Conservation (phyloP, 1,140 invertebrate species). For the Leptinotarsa undecemlineata region DNA sequence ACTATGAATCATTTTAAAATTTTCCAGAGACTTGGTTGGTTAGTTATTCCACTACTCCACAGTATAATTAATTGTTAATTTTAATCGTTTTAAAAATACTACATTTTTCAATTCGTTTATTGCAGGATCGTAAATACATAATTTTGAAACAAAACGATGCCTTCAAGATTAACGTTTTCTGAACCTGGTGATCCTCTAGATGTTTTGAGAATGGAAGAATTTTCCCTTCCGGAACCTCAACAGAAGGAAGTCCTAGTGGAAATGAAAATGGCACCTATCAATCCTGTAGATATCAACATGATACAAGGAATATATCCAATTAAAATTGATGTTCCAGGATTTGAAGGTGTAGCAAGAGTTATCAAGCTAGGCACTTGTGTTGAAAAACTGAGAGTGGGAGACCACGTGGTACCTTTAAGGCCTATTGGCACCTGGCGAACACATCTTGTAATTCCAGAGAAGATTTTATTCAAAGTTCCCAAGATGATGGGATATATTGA, state of each 20-base stretch:
- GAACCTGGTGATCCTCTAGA: constrained; percentile 78
- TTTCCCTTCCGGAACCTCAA: constrained; percentile 53
- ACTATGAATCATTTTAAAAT: too few relatives aligned
- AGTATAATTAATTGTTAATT: too few relatives aligned
- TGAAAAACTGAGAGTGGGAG: constrained; percentile 68
- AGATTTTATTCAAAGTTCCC: constrained; percentile 71
- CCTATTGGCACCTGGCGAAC: constrained; percentile 87
- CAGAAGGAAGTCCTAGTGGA: constrained; percentile 75
- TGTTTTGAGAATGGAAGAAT: constrained; percentile 67
- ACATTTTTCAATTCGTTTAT: too few relatives aligned
- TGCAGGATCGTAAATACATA: too few relatives aligned
- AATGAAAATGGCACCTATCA: constrained; percentile 90
- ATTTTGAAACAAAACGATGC: too few relatives aligned
- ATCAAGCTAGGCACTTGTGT: constrained; percentile 72
- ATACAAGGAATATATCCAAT: constrained; percentile 95
- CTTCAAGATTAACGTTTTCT: constrained; percentile 56
- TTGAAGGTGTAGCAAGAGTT: constrained; percentile 91
- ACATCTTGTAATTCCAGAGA: constrained; percentile 65
- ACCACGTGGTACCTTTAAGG: constrained; percentile 79
- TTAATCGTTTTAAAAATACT: too few relatives aligned
- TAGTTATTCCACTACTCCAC: too few relatives aligned
- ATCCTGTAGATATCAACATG: constrained; percentile 98
- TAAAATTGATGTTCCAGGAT: constrained; percentile 84
- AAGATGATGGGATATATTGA: constrained; percentile 70
- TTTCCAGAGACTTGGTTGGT: too few relatives aligned